Conservation (phyloP, 2,797 vertebrate genomes). For the Alauda arvensis region DNA sequence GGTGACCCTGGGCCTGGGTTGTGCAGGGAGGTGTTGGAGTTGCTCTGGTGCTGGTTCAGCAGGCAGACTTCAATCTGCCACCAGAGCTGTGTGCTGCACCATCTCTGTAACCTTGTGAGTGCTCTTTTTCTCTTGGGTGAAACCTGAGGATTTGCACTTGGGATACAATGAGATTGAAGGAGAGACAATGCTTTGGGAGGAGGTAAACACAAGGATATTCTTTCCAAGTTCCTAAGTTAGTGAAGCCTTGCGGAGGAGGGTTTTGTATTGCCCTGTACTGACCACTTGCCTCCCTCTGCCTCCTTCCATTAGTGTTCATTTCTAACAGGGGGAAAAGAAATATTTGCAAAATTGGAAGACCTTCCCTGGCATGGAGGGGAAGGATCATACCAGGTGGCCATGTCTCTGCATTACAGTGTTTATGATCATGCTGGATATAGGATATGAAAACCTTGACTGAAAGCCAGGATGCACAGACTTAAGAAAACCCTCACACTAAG, state of each 20-base stretch:
- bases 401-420: neutral
- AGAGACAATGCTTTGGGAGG: neutral
- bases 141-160: neutral
- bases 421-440: neutral
- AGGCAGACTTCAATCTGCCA: rapidly evolving
- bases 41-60: neutral
- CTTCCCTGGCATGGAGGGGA: neutral
- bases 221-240: neutral
- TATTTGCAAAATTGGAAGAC: neutral
- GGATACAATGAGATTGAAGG: neutral
- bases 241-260: neutral
- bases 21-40: neutral
- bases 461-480: neutral
- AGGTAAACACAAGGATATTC: neutral
- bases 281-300: neutral
- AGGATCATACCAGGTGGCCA: neutral
- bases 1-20: neutral
- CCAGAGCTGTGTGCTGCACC: neutral
- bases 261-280: neutral
- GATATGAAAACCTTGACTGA: neutral
- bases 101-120: rapidly evolving
- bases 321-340: neutral
- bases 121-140: neutral
- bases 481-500: neutral
- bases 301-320: neutral